Conservation (phyloP, 2,113 vertebrate genomes). For the Perognathus longimembris region DNA sequence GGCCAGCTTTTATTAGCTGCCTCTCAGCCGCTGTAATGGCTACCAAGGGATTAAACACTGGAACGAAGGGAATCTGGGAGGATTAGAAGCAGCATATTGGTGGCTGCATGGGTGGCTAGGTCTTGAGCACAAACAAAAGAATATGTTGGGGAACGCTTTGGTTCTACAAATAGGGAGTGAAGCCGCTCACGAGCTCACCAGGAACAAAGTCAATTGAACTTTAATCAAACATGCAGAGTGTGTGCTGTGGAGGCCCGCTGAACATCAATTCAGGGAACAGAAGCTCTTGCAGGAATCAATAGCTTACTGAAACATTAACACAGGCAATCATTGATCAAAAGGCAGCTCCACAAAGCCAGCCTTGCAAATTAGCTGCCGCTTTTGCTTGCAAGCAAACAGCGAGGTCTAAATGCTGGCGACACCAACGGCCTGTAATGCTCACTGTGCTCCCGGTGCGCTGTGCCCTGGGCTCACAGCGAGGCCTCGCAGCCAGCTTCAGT, state of each 20-base stretch:
- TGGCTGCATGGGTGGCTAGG: slow-evolving; percentile 93
- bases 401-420: slow-evolving; percentile 82
- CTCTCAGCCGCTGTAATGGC: slow-evolving; percentile 84
- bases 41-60: slow-evolving; percentile 89
- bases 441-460: slow-evolving; percentile 70
- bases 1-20: slow-evolving; percentile 85
- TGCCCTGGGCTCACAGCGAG: slow-evolving; percentile 73
- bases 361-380: slow-evolving; percentile 90
- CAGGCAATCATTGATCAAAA: slow-evolving; percentile 93
- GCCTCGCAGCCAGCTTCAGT: slow-evolving; percentile 65
- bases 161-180: slow-evolving; percentile 90
- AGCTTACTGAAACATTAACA: slow-evolving; percentile 96
- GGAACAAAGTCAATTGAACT: slow-evolving; percentile 93
- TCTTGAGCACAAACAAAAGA: slow-evolving; percentile 93
- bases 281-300: slow-evolving; percentile 95
- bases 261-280: slow-evolving; percentile 92
- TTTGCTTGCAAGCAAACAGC: slow-evolving; percentile 87
- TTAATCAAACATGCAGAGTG: slow-evolving; percentile 96
- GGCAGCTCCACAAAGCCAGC: slow-evolving; percentile 90
- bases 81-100: slow-evolving; percentile 89
- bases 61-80: slow-evolving; percentile 87
- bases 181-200: slow-evolving; percentile 87
- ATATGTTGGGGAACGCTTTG: slow-evolving; percentile 87
- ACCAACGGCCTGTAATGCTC: slow-evolving; percentile 81
- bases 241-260: slow-evolving; percentile 84